A percentile compares a stretch with the other conserved stretches of the same genome.
These are phyloP conservation scores for Naso thynnoides DNA, from an alignment of 2,797 vertebrate species.

Conservation along the genomic window DNA sequence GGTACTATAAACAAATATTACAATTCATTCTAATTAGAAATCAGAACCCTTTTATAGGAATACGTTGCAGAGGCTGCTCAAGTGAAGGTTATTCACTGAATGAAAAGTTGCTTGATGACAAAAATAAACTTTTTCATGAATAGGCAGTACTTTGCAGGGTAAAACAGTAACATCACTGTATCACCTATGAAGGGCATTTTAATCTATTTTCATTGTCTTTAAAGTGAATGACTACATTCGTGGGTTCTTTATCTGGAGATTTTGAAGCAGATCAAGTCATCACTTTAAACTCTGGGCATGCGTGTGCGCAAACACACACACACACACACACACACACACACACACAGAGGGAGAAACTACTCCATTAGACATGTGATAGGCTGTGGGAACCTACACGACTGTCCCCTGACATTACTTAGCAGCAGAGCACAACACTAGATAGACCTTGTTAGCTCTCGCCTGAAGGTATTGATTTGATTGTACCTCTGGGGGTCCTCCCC, in stretches of 20 bases:
- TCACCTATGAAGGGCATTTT: neutral
- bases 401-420: constrained; percentile 72
- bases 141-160: neutral
- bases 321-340: neutral
- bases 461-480: constrained; percentile 80
- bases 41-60: neutral
- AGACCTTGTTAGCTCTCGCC: constrained; percentile 79
- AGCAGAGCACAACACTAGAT: constrained; percentile 67
- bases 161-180: neutral
- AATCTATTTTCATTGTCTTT: neutral
- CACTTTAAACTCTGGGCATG: too few relatives aligned
- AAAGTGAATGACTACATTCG: neutral
- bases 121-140: too few relatives aligned
- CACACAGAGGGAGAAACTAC: constrained; percentile 12
- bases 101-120: neutral
- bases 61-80: neutral
- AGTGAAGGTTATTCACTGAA: neutral
- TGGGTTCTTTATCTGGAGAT: constrained; percentile 8
- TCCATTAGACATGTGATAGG: constrained; percentile 60
- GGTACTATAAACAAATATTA: too few relatives aligned
- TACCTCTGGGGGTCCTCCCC: constrained; percentile 58
- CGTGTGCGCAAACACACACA: too few relatives aligned
- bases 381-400: constrained; percentile 48
- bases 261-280: constrained; percentile 35
- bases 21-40: neutral